Percentiles rank a stretch among this genome's conserved stretches.
phyloP scores from a whole-genome alignment of 2,113 vertebrate genomes.

The Laticauda laticaudata region DNA sequence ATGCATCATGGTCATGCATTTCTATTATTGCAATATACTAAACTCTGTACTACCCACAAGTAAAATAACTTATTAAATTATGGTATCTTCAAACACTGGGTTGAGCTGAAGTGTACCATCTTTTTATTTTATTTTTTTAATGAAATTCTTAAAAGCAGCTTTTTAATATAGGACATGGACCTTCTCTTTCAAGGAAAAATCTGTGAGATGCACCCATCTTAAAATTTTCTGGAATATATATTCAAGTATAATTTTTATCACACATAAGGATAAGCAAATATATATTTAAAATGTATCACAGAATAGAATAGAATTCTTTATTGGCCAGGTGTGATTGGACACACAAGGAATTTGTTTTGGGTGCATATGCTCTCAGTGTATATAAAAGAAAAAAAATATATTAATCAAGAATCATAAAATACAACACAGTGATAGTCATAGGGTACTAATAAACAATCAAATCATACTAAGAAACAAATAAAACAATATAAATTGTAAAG shows the following conservation, averaged over 20 bases:
- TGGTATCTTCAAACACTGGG: neutral
- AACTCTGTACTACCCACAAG: neutral
- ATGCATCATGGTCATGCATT: neutral
- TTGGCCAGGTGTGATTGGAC: too few relatives aligned
- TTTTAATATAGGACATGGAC: neutral
- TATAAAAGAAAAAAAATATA: too few relatives aligned
- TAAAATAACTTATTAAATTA: neutral
- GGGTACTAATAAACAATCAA: too few relatives aligned
- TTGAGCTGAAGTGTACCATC: neutral
- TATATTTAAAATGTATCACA: neutral
- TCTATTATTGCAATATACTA: neutral
- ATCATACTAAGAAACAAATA: too few relatives aligned
- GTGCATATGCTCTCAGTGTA: too few relatives aligned
- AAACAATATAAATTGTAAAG: too few relatives aligned
- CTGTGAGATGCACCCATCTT: neutral
- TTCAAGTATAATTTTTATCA: neutral
- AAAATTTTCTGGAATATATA: neutral
- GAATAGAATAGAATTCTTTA: too few relatives aligned
- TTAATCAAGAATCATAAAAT: too few relatives aligned
- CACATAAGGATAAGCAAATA: neutral
- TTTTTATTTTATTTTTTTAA: neutral
- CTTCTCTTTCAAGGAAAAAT: neutral
- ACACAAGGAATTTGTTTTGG: too few relatives aligned
- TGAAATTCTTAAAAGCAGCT: neutral
- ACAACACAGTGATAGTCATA: too few relatives aligned